These are phyloP conservation scores for Escarpia spicata DNA, from an alignment of 2,888 invertebrate species.

Conservation along the genomic window DNA sequence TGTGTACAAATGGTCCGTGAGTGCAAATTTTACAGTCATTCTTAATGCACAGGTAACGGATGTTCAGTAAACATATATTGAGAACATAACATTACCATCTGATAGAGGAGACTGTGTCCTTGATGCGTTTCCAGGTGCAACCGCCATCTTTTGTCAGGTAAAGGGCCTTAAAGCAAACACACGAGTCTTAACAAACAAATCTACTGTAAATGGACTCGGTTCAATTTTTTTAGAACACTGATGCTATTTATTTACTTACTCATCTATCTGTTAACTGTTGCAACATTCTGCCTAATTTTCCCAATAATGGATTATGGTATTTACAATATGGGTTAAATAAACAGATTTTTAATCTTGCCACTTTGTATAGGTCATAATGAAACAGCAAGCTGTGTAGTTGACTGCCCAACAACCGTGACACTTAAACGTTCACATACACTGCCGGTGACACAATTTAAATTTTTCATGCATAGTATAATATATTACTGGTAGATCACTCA, in stretches of 20 bases:
- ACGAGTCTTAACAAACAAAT: not conserved
- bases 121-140: conserved; percentile 52
- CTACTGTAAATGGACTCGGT: not conserved
- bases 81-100: conserved; percentile 38
- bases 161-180: conserved; percentile 47
- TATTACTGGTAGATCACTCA: not conserved
- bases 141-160: conserved; percentile 62
- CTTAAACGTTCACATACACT: not conserved
- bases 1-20: not conserved
- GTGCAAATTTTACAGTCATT: not conserved
- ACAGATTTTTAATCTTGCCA: not conserved
- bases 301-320: not conserved
- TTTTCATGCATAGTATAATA: no score
- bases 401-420: not conserved
- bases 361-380: not conserved
- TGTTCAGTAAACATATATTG: not conserved
- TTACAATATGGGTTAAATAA: not conserved
- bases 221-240: not conserved
- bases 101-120: conserved; percentile 30
- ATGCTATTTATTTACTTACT: not conserved
- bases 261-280: not conserved
- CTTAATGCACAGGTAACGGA: not conserved
- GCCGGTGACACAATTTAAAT: no score
- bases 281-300: not conserved
- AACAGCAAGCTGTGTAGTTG: not conserved